These are phyloP conservation scores for Magallana gigas DNA, from an alignment of 1,140 invertebrate genomes.

Conservation along the genomic window DNA sequence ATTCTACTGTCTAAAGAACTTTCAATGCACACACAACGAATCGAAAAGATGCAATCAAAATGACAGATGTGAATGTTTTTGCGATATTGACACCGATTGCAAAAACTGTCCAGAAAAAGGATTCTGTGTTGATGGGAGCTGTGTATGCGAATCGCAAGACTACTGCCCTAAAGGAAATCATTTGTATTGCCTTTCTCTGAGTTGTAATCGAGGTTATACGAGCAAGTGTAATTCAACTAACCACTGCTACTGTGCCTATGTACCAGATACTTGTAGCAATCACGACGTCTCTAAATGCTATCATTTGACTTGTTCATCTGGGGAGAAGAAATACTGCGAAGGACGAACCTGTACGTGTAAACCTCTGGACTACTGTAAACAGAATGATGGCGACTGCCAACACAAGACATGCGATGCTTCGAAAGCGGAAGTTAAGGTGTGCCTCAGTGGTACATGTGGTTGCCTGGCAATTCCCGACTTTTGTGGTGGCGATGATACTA, in stretches of 20 bases:
- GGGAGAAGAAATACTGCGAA: neutral
- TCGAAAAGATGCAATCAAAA: neutral
- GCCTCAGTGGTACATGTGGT: neutral
- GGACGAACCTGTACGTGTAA: neutral
- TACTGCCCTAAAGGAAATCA: neutral
- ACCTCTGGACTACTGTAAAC: neutral
- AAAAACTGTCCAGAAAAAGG: conserved; percentile 13
- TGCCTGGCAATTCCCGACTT: neutral
- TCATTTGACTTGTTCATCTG: neutral
- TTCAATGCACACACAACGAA: neutral
- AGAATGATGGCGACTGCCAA: neutral
- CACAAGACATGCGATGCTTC: neutral
- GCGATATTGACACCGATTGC: neutral
- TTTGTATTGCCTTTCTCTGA: neutral
- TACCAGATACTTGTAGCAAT: neutral
- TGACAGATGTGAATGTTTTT: neutral
- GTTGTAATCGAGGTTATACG: neutral
- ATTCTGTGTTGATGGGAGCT: neutral
- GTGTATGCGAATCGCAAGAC: neutral
- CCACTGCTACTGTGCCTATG: conserved; percentile 1
- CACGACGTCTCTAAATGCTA: neutral
- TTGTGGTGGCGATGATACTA: neutral
- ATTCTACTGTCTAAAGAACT: neutral
- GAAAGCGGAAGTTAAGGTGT: neutral
- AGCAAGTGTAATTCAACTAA: neutral